Conservation (phyloP, 35 echinoderm and acorn worm genomes). For the Apostichopus japonicus region DNA sequence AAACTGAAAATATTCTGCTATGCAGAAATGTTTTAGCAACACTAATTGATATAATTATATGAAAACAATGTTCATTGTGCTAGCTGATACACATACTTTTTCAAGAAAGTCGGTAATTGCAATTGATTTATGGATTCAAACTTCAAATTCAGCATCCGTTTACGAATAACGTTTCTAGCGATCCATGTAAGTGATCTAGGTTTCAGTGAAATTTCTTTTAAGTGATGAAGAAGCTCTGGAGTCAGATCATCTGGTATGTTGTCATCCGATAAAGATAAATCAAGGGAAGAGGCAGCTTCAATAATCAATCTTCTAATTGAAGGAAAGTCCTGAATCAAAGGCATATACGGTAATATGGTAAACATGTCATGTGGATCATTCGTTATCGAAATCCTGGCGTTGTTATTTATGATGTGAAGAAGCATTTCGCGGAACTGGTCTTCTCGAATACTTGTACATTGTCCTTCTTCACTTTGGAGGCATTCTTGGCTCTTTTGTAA, state of each 20-base stretch:
- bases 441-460: too few relatives aligned
- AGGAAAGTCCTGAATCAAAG: conserved; percentile 39
- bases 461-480: background rate
- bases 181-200: conserved; percentile 40
- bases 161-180: conserved; percentile 42
- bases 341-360: background rate
- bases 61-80: background rate
- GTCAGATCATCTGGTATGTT: background rate
- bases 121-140: background rate
- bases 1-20: too few relatives aligned
- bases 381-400: conserved; percentile 13
- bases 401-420: conserved; percentile 26
- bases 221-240: background rate
- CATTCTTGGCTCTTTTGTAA: conserved; percentile 46
- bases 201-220: conserved; percentile 4
- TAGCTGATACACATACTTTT: conserved; percentile 11
- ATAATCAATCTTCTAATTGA: background rate
- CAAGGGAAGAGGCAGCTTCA: background rate
- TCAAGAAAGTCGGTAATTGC: background rate
- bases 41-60: too few relatives aligned
- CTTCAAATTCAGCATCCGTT: conserved; percentile 29
- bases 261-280: conserved; percentile 27
- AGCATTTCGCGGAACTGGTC: conserved; percentile 1
- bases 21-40: too few relatives aligned
- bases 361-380: conserved; percentile 49